These are phyloP conservation scores for Tiphia femorata DNA, from an alignment of 2,888 invertebrate species.

Conservation along the genomic window DNA sequence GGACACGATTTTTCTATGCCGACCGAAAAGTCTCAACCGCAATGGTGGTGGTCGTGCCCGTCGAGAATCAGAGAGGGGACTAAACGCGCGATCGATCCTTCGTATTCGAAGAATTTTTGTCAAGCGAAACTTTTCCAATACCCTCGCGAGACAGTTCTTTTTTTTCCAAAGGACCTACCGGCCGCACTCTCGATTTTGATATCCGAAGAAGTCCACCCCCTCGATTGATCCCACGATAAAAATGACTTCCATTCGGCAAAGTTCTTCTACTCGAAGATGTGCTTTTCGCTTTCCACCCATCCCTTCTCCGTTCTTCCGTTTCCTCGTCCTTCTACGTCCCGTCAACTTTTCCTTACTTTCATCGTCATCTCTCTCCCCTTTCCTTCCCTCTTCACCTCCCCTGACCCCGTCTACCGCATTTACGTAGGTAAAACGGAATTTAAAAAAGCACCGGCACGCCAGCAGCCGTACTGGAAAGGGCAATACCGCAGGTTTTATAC, in stretches of 20 bases:
- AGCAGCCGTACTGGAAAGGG: neutral
- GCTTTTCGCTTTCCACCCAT: neutral
- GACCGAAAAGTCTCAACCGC: too few relatives aligned
- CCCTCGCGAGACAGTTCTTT: too few relatives aligned
- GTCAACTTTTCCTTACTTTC: neutral
- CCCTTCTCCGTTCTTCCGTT: neutral
- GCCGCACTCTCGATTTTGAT: neutral
- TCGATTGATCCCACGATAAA: neutral
- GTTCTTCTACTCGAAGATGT: neutral
- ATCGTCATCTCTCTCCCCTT: too few relatives aligned
- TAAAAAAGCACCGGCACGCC: neutral
- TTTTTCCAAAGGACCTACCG: too few relatives aligned
- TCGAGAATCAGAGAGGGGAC: too few relatives aligned
- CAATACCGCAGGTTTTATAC: neutral
- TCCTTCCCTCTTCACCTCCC: neutral
- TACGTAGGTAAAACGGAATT: neutral
- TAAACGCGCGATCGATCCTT: too few relatives aligned
- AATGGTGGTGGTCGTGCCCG: too few relatives aligned
- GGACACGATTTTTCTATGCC: too few relatives aligned
- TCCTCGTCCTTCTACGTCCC: neutral
- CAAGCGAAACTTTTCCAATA: too few relatives aligned
- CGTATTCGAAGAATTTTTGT: too few relatives aligned
- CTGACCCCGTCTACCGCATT: neutral
- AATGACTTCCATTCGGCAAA: slow-evolving; percentile 1
- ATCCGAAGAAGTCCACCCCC: neutral